A percentile compares a stretch with the other conserved stretches of the same genome.
These are phyloP conservation scores for Eulemur rufifrons DNA, from an alignment of 2,113 vertebrate genomes.

Conservation along the genomic window DNA sequence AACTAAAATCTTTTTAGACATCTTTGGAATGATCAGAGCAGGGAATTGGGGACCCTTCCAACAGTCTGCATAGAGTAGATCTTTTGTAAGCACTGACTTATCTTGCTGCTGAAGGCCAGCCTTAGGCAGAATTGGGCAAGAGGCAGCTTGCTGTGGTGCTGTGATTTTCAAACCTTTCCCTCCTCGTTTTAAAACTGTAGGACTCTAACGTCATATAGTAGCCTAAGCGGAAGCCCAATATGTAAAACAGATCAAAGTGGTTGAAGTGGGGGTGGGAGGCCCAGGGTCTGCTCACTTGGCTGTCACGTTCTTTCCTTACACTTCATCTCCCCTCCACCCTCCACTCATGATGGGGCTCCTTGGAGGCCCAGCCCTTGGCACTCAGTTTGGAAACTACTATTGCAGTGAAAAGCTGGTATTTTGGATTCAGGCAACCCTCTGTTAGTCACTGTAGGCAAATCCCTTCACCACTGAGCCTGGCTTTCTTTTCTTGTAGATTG, in stretches of 20 bases:
- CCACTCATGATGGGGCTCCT: not conserved
- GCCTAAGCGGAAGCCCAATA: not conserved
- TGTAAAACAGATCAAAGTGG: not conserved
- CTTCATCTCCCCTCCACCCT: not conserved
- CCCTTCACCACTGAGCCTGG: not conserved
- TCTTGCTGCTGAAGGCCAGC: slow-evolving; percentile 58
- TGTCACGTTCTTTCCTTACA: fast-evolving
- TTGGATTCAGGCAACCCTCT: not conserved
- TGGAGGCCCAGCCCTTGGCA: fast-evolving
- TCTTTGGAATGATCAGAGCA: slow-evolving; percentile 43
- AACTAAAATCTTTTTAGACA: slow-evolving; percentile 16
- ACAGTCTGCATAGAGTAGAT: not conserved
- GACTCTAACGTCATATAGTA: not conserved
- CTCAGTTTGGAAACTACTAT: not conserved
- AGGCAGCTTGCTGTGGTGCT: not conserved
- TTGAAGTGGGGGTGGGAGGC: not conserved
- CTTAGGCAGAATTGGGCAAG: slow-evolving; percentile 59
- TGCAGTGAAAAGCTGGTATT: not conserved
- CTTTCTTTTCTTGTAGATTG: not conserved
- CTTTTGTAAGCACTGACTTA: slow-evolving; percentile 60
- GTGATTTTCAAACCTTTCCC: not conserved
- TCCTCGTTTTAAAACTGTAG: slow-evolving; percentile 11
- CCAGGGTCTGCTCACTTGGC: not conserved
- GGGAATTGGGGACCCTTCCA: not conserved
- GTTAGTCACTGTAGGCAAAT: not conserved